A percentile compares a stretch with the other conserved stretches of the same genome.
Evolutionary conservation across 2,797 vertebrate species (phyloP).

Genomic region (Syndactyla subalaris): DNA sequence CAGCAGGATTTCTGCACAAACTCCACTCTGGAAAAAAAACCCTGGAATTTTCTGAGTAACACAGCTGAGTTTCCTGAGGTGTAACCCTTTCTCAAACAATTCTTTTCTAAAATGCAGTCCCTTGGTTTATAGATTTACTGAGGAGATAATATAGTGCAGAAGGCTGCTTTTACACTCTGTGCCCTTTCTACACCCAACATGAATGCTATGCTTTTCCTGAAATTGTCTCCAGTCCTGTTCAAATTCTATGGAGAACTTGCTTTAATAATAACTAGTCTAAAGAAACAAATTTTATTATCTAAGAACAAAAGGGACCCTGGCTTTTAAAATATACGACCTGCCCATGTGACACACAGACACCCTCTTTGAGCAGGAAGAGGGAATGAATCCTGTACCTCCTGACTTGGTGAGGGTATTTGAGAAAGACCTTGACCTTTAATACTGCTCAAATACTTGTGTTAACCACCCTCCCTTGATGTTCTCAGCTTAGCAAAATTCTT

Average conservation of each 20-base stretch:
- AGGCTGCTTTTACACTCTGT: not conserved
- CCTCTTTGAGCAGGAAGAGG: conserved; percentile 22
- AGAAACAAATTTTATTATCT: conserved; percentile 22
- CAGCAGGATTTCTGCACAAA: conserved; percentile 2
- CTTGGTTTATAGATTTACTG: conserved; percentile 5
- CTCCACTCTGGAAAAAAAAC: not conserved
- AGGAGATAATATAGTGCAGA: conserved; percentile 13
- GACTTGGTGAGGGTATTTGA: not conserved
- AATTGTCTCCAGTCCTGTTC: conserved; percentile 29
- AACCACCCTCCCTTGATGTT: not conserved
- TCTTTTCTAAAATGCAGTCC: not conserved
- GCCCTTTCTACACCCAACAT: not conserved
- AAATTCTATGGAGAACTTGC: conserved; percentile 23
- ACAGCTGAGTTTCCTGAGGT: conserved; percentile 31
- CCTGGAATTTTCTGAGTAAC: not conserved
- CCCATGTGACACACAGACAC: not conserved
- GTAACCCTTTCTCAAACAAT: conserved; percentile 4
- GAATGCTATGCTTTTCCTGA: conserved; percentile 48
- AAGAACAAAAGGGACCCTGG: conserved; percentile 16
- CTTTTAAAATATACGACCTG: conserved; percentile 34
- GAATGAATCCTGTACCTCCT: not conserved
- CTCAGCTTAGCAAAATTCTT: not conserved
- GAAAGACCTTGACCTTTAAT: not conserved
- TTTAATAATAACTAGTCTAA: conserved; percentile 37
- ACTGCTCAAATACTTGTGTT: not conserved